phyloP scores from a whole-genome alignment of 2,797 vertebrate species.

The Acanthurus tractus region DNA sequence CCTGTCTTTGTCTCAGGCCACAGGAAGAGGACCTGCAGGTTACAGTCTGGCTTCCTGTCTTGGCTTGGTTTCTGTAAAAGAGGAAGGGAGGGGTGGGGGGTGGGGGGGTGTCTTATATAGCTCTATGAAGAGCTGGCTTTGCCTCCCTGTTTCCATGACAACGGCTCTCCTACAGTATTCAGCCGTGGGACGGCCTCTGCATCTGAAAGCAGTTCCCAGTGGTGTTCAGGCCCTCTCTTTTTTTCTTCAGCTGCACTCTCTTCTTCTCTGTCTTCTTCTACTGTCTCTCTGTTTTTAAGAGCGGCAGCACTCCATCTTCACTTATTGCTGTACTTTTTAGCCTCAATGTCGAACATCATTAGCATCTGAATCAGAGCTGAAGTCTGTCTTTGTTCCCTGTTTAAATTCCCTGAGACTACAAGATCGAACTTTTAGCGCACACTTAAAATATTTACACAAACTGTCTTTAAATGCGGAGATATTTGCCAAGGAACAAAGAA shows the following conservation, averaged over 20 bases:
- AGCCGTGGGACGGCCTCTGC: slow-evolving; percentile 78
- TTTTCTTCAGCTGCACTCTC: slow-evolving; percentile 34
- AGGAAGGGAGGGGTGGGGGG: slow-evolving; percentile 12
- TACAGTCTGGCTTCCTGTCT: slow-evolving; percentile 61
- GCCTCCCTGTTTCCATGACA: slow-evolving; percentile 81
- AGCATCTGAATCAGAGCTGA: slow-evolving; percentile 56
- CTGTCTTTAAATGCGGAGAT: slow-evolving; percentile 43
- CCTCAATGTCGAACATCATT: slow-evolving; percentile 18
- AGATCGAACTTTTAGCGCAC: not conserved
- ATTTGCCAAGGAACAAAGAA: slow-evolving; percentile 18
- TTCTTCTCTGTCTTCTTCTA: slow-evolving; percentile 24
- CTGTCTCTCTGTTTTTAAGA: slow-evolving; percentile 38
- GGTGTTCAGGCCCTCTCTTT: slow-evolving; percentile 54
- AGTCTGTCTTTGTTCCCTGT: slow-evolving; percentile 38
- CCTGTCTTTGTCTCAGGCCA: slow-evolving; percentile 67
- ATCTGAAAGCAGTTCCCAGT: slow-evolving; percentile 80
- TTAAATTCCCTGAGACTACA: slow-evolving; percentile 22
- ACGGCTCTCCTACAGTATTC: slow-evolving; percentile 77
- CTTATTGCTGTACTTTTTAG: slow-evolving; percentile 28
- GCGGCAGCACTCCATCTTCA: slow-evolving; percentile 43
- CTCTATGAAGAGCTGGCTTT: slow-evolving; percentile 62
- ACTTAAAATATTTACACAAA: slow-evolving; percentile 49
- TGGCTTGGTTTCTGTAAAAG: slow-evolving; percentile 42
- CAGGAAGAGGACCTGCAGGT: slow-evolving; percentile 55
- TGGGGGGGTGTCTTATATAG: slow-evolving; percentile 38